phyloP scores from a whole-genome alignment of 2,888 invertebrate genomes.

The Salticus scenicus region DNA sequence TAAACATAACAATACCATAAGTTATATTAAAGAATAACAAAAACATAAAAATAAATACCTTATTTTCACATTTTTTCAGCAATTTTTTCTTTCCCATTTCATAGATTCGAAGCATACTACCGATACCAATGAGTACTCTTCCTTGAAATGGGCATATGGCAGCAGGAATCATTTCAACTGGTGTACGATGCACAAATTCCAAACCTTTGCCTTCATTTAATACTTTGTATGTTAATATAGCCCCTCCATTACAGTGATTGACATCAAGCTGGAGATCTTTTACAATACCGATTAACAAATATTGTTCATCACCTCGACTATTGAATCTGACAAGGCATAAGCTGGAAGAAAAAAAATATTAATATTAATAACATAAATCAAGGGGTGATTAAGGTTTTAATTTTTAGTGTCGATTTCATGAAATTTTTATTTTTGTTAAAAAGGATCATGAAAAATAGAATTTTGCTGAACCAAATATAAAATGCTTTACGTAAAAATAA shows the following conservation, averaged over 20 bases:
- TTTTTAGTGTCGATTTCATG: background rate
- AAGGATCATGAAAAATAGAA: too few relatives aligned
- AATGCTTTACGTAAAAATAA: too few relatives aligned
- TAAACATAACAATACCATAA: too few relatives aligned
- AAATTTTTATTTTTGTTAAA: background rate
- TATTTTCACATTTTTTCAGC: constrained; percentile 97
- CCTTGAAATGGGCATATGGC: constrained; percentile 95
- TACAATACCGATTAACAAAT: constrained; percentile 90
- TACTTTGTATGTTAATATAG: constrained; percentile 88
- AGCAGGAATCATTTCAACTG: constrained; percentile 91
- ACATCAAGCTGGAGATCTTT: constrained; percentile 93
- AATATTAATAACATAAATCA: background rate
- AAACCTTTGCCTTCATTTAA: constrained; percentile 87
- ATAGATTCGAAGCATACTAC: constrained; percentile 92
- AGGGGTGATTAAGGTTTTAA: too few relatives aligned
- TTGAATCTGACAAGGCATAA: constrained; percentile 86
- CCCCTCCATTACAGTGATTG: constrained; percentile 86
- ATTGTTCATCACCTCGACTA: constrained; percentile 80
- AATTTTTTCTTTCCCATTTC: constrained; percentile 98
- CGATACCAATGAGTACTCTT: constrained; percentile 92
- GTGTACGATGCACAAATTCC: constrained; percentile 94
- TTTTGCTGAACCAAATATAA: too few relatives aligned
- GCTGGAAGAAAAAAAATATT: constrained; percentile 75
- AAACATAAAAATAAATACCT: constrained; percentile 79
- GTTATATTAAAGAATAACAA: too few relatives aligned